Evolutionary conservation across 2,888 invertebrate genomes (phyloP).

Genomic region (Ormyrus thymus): DNA sequence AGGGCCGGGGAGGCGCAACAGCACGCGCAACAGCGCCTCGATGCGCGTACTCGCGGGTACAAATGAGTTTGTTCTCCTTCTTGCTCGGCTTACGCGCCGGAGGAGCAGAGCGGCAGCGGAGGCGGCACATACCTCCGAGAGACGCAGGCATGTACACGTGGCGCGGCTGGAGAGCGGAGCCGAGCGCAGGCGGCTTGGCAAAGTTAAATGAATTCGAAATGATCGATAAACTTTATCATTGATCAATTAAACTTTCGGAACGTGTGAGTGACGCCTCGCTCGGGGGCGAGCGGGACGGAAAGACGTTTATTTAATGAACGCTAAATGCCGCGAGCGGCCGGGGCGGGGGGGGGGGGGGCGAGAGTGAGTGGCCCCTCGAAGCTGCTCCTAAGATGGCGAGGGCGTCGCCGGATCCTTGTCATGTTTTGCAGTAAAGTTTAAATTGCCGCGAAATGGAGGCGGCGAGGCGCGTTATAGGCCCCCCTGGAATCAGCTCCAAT

Average conservation of each 20-base stretch:
- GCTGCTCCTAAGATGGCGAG: constrained; percentile 58
- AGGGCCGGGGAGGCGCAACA: too few relatives aligned
- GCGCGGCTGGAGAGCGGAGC: neutral
- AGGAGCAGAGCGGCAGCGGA: neutral
- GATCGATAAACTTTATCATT: constrained; percentile 76
- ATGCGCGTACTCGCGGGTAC: neutral
- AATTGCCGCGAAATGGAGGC: constrained; percentile 59
- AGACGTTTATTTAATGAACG: constrained; percentile 73
- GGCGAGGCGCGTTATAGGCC: neutral
- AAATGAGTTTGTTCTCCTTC: constrained; percentile 10
- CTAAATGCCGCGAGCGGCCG: constrained; percentile 64
- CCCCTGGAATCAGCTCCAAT: constrained; percentile 27
- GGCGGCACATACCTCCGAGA: constrained; percentile 14
- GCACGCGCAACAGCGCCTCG: neutral
- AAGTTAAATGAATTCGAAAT: constrained; percentile 75
- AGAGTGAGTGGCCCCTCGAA: constrained; percentile 59
- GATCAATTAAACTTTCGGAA: constrained; percentile 75
- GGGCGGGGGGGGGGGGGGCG: neutral
- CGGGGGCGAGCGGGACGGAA: constrained; percentile 60
- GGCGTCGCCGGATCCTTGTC: constrained; percentile 57
- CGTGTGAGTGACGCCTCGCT: constrained; percentile 72
- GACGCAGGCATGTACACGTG: neutral
- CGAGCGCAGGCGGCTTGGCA: constrained; percentile 12
- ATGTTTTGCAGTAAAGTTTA: constrained; percentile 64
- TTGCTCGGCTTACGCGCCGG: neutral